Evolutionary conservation across 92 coral and sea anemone genomes (phyloP), one percentile per base, ranked within the genome.

Genomic region (Epizoanthus illoricatus): DNA sequence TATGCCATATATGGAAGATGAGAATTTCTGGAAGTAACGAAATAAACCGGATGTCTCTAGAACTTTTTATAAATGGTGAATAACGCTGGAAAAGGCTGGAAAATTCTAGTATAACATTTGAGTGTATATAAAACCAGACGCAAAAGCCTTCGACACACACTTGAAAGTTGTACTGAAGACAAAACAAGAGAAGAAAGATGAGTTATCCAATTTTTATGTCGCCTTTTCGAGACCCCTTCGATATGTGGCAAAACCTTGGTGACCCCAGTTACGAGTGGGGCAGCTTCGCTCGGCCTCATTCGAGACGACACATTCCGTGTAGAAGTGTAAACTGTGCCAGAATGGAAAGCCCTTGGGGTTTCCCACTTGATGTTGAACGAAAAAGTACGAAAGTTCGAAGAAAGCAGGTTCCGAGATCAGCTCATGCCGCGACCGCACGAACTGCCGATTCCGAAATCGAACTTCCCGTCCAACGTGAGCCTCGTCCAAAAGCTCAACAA

Each of bases 1-100:
- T 63, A 47, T 63, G 19, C 72, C 82, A 78, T 62, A 78, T 78
- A 78, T 78, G 71, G 82, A 63, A 64, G 49, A 16, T 13, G 80
- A 28, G 47, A 57, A 24, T 24, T 52, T 28, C 36, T 10, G 59
- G 55, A 49, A 18, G 69, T 75, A 60, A 75, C 81, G 69, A 18
- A 58, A 60, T 9, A 43, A 59, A 64, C 58, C 71, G 81, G 81
- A 76, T 41, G 70, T 76, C 40, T 61, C 81, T 8, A 3, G 81
- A 63, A 21, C 10, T 12, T 28, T 9, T 28, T 5, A 52, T 52
- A 52, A 52, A 52, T 52, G 12, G 56, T 9, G 2, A 7, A 52
- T 52, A 52, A 52, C 56, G 56, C 56, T 52, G 56, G 56, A 52
- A 9, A 52, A 10, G 13, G 56, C 56, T 52, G 5, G 42, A 65